Base-by-base conservation (phyloP, 2,797 vertebrate genomes). In the Percopsis omiscomaycus region DNA sequence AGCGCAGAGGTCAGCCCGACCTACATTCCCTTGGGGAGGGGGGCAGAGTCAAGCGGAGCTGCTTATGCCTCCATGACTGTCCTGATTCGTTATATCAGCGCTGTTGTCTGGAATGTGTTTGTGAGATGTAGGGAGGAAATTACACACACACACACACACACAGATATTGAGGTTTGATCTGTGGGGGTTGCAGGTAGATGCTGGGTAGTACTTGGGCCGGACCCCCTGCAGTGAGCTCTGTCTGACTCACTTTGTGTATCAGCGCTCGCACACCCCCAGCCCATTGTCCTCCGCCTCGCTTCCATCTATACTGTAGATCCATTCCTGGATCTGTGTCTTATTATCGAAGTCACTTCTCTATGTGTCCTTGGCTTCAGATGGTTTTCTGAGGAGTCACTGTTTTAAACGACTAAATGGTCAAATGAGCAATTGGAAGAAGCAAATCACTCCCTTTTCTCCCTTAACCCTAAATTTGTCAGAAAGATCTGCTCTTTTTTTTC, bases 1-100 rank as follows among this genome's bases (percentile, higher is more conserved):
- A 78, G 84, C 69, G 12, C 84, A 84, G 89, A 89, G 90, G 91
- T 92, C 87, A 89, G 83, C 75, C 78, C 89, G 90, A 89, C 89
- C 91, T 89, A 88, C 84, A 90, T 90, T 88, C 79, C 80, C 72
- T 49, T 1, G 73, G 49, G 59, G 12, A 46, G 56, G 75, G 63
- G 78, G 76, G 71, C 72, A 61, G 78, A 67, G 37, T 53, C 80
- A 72, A 84, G 83, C 64, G 82, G 88, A 83, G 85, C 74, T 82
- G 84, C 87, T 75, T 86, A 88, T 59, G 77, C 80, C 87, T 90
- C 85, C 76, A 78, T 84, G 88, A 81, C 86, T 91, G 89, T 90
- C 89, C 88, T 81, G 83, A 78, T 81, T 81, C 66, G 86, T 91
- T 89, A 90, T 85, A 90, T 91, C 89, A 90, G 70, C n/a, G 67